These are phyloP conservation scores for Tachysurus vachellii DNA, from an alignment of 2,113 vertebrate genomes.

Conservation along the genomic window DNA sequence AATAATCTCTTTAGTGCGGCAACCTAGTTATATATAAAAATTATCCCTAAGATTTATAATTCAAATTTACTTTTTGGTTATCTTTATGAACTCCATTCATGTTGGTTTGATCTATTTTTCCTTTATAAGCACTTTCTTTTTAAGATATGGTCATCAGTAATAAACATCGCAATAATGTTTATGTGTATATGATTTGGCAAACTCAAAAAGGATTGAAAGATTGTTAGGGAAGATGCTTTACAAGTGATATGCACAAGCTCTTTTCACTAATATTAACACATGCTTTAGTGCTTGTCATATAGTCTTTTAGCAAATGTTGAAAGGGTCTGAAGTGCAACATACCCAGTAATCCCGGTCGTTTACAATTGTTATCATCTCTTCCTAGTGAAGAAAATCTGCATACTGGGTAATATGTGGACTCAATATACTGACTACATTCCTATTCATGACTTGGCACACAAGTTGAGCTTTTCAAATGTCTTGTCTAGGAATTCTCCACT, in stretches of 20 bases:
- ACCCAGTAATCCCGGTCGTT: not conserved
- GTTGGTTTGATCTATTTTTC: not conserved
- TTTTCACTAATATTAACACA: not conserved
- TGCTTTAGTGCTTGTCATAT: not conserved
- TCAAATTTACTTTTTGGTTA: not conserved
- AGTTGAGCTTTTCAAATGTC: not conserved
- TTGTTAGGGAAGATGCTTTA: not conserved
- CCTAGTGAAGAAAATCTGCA: not conserved
- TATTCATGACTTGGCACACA: not conserved
- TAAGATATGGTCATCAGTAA: not conserved
- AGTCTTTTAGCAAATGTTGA: not conserved
- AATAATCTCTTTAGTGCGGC: not conserved
- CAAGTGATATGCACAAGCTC: not conserved
- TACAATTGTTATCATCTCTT: not conserved
- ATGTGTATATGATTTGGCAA: not conserved
- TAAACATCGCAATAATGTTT: not conserved
- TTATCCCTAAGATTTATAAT: not conserved
- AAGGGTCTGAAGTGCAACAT: not conserved
- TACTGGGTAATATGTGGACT: not conserved
- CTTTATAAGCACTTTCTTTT: constrained; percentile 2
- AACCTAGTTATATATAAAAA: not conserved
- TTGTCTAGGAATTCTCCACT: not conserved
- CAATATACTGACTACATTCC: not conserved
- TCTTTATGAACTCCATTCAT: not conserved
- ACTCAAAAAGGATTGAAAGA: not conserved